Evolutionary conservation across 1,140 invertebrate genomes (phyloP).

Genomic region (Probaryconus sp.): DNA sequence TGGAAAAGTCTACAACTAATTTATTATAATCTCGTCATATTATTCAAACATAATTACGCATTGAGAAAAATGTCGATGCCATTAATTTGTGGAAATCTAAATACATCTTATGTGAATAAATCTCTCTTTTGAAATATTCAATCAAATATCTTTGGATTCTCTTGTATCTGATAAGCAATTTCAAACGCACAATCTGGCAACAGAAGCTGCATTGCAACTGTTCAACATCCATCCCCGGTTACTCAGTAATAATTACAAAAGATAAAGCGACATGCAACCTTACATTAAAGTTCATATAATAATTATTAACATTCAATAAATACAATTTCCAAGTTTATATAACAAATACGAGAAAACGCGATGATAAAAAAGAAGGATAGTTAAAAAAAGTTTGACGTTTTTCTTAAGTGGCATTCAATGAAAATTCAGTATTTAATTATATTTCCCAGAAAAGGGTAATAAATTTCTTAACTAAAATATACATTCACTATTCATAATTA

Average conservation of each 20-base stretch:
- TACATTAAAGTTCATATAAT: background rate
- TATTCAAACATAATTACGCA: too few relatives aligned
- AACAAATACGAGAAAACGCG: too few relatives aligned
- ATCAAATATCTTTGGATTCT: slow-evolving; percentile 4
- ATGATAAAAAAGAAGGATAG: too few relatives aligned
- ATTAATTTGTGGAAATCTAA: background rate
- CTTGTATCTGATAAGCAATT: background rate
- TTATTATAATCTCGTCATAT: too few relatives aligned
- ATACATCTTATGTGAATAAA: slow-evolving; percentile 4
- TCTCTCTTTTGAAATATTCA: slow-evolving; percentile 4
- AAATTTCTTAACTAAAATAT: too few relatives aligned
- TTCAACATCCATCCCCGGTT: slow-evolving; percentile 1
- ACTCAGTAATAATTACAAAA: slow-evolving; percentile 3
- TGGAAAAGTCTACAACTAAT: too few relatives aligned
- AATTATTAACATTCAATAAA: slow-evolving; percentile 33
- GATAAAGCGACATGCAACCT: background rate
- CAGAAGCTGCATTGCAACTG: background rate
- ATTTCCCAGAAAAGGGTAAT: too few relatives aligned
- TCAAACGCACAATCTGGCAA: background rate
- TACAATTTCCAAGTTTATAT: slow-evolving; percentile 11
- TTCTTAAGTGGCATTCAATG: too few relatives aligned
- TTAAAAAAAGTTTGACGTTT: too few relatives aligned
- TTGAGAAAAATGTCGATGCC: too few relatives aligned
- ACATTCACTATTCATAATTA: too few relatives aligned
- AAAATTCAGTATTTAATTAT: too few relatives aligned